Base-by-base conservation (phyloP, 2,113 vertebrate species). In the Euleptes europaea region DNA sequence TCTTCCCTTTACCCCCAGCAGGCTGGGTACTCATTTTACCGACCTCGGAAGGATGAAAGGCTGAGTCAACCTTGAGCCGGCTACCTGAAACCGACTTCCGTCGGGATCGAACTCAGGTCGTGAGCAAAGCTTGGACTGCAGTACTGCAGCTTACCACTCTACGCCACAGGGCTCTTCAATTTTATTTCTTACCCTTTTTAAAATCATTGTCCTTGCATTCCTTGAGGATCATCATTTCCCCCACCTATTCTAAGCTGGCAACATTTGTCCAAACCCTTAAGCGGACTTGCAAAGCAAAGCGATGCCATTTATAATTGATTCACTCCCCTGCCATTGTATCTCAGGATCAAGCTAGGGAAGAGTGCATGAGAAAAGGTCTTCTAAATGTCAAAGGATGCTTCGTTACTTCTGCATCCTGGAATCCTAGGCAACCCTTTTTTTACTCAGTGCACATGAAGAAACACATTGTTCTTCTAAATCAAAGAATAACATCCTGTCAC, bases 281-380 rank as follows among this genome's bases (percentile, higher is more conserved):
- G 42, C 19, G 89, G 72, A 74, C 5, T 3, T 47, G 21, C 1
- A 66, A 47, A 74, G 31, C 40, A 74, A 80, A 73, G 12, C 11
- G 51, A 44, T 85, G 23, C 57, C 38, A 47, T 79, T 72, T 85
- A 79, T 79, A 67, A 80, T 87, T 88, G 4, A 70, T 76, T 83
- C 51, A 72, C 1, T 71, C 19, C 84, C 54, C 40, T 5, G 0
- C 33, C 3, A 35, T 19, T 19, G 21, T 42, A 33, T 15, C 44
- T 44, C 35, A 78, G 88, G 65, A 44, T 21, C 57, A 31, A 60
- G 10, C 51, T 76, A 13, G 82, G 35, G 31, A 33, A 79, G 26
- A 77, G 60, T 11, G 11, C 84, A 35, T 72, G 28, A 51, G 63
- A 89, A 88, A 69, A 47, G 28, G 40, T 76, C 86, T 78, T 77